Conservation (phyloP, 2,113 vertebrate genomes). For the Atractosteus spatula region DNA sequence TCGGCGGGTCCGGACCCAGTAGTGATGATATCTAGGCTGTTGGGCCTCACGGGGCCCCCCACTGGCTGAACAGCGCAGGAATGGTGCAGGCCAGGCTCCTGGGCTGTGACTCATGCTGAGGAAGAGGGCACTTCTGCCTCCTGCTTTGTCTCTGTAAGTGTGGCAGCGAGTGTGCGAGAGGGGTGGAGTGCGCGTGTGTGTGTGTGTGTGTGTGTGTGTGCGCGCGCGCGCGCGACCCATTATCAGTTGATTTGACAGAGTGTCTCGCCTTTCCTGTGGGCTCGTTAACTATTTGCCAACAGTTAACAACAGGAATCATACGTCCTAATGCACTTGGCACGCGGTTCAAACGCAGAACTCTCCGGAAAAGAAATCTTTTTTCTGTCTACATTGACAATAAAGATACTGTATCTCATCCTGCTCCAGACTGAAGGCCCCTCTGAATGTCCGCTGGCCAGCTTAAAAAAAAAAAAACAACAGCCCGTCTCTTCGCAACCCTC, state of each 20-base stretch:
- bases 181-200: slow-evolving; percentile 23
- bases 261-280: slow-evolving; percentile 75
- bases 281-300: slow-evolving; percentile 50
- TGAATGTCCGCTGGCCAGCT: too few species aligned
- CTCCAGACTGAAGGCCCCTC: slow-evolving; percentile 44
- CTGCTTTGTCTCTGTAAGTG: too few species aligned
- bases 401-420: slow-evolving; percentile 71
- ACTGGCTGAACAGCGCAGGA: too few species aligned
- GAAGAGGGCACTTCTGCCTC: too few species aligned
- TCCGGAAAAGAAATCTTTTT: slow-evolving; percentile 70
- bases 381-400: slow-evolving; percentile 72
- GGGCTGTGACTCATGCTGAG: too few species aligned
- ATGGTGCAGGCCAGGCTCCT: too few species aligned
- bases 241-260: slow-evolving; percentile 73
- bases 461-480: too few species aligned
- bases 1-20: too few species aligned
- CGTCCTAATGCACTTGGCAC: slow-evolving; percentile 71
- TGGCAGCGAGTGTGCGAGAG: too few species aligned
- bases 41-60: too few species aligned
- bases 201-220: slow-evolving; percentile 26
- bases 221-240: slow-evolving; percentile 26
- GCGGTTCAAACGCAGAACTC: slow-evolving; percentile 64
- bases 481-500: too few species aligned
- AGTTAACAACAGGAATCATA: slow-evolving; percentile 57
- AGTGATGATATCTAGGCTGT: too few species aligned